These are phyloP conservation scores for Scrobipalpa costella DNA, from an alignment of 2,888 invertebrate genomes.

Conservation along the genomic window DNA sequence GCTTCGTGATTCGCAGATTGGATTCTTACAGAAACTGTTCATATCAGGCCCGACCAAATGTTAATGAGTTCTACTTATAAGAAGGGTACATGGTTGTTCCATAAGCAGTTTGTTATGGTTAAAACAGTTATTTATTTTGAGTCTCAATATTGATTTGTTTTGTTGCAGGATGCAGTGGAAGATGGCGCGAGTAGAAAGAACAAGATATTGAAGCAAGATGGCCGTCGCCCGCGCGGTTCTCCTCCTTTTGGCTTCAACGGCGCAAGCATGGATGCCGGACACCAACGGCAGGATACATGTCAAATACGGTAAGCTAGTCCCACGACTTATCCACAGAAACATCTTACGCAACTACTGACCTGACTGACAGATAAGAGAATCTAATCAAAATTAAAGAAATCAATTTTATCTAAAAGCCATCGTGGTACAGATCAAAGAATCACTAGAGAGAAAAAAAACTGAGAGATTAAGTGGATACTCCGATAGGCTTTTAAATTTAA, in stretches of 20 bases:
- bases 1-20: constrained; percentile 4
- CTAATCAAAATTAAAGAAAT: constrained; percentile 20
- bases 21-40: neutral
- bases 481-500: constrained; percentile 29
- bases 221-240: constrained; percentile 79
- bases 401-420: constrained; percentile 15
- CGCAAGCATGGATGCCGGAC: constrained; percentile 87
- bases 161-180: constrained; percentile 63
- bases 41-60: neutral
- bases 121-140: no score
- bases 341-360: neutral
- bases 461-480: constrained; percentile 22
- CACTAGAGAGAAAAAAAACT: constrained; percentile 23
- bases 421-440: constrained; percentile 8
- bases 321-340: neutral
- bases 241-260: constrained; percentile 78
- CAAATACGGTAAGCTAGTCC: constrained; percentile 80
- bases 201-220: constrained; percentile 68
- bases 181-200: constrained; percentile 70
- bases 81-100: no score
- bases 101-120: no score
- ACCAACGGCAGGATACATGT: constrained; percentile 84
- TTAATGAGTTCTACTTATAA: neutral
- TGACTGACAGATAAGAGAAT: neutral
- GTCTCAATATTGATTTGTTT: constrained; percentile 28